Conservation (phyloP, 2,113 vertebrate species). For the Bujurquina vittata region DNA sequence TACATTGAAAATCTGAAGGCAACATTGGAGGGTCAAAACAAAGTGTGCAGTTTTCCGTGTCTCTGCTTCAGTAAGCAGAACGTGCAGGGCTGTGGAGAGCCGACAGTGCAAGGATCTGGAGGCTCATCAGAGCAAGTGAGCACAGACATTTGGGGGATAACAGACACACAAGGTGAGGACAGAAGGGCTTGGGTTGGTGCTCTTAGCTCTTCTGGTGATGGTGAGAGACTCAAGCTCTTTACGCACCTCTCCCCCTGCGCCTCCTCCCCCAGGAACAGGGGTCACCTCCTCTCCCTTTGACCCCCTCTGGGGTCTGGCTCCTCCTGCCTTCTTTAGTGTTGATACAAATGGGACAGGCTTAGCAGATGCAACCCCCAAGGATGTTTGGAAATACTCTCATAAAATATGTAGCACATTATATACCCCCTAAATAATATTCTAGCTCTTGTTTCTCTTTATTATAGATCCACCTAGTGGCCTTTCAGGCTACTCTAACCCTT, state of each 20-base stretch:
- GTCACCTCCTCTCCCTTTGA: conserved; percentile 80
- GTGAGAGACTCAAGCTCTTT: conserved; percentile 60
- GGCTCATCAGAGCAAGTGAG: conserved; percentile 51
- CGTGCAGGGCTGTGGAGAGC: conserved; percentile 50
- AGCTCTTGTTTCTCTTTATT: not conserved
- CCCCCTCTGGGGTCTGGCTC: conserved; percentile 77
- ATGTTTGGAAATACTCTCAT: conserved; percentile 32
- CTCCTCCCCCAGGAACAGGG: conserved; percentile 79
- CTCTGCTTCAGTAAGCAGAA: conserved; percentile 57
- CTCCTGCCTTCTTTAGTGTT: conserved; percentile 75
- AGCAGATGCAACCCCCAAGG: conserved; percentile 62
- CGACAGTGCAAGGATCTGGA: conserved; percentile 52
- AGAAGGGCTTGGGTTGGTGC: conserved; percentile 66
- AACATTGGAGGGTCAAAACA: conserved; percentile 41
- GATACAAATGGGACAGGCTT: conserved; percentile 78
- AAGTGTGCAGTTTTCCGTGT: conserved; percentile 42
- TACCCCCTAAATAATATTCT: conserved; percentile 12
- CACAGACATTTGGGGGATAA: conserved; percentile 57
- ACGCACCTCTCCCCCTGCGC: conserved; percentile 83
- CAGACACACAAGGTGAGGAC: conserved; percentile 70
- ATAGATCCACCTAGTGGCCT: not conserved
- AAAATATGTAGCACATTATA: not conserved
- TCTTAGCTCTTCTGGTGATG: conserved; percentile 71
- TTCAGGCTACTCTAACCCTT: not conserved
- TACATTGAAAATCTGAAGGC: conserved; percentile 24